These are phyloP conservation scores for Ptycholaimellus sp. DNA, from an alignment of 2,888 invertebrate genomes.

Conservation along the genomic window DNA sequence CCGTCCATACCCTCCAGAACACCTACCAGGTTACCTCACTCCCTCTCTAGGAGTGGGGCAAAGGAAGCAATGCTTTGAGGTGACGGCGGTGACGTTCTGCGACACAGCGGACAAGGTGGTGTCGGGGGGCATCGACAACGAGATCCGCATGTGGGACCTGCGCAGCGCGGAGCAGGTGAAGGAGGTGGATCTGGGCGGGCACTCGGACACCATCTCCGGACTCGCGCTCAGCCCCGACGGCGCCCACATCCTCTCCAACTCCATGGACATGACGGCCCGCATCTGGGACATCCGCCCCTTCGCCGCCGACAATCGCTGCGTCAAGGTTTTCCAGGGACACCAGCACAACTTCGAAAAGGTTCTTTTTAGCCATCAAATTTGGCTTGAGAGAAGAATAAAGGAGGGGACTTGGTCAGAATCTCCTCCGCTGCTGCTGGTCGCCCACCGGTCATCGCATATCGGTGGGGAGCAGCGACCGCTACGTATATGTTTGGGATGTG, in stretches of 20 bases:
- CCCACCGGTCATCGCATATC: constrained; percentile 68
- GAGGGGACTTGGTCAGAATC: too few species aligned
- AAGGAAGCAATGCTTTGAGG: constrained; percentile 13
- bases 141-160: constrained; percentile 75
- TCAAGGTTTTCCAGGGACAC: constrained; percentile 67
- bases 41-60: neutral
- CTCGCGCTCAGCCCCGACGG: constrained; percentile 47
- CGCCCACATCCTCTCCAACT: constrained; percentile 62
- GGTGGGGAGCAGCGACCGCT: constrained; percentile 79
- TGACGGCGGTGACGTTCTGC: constrained; percentile 69
- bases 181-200: constrained; percentile 64
- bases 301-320: constrained; percentile 70
- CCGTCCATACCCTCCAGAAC: constrained; percentile 37
- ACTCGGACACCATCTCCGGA: constrained; percentile 77
- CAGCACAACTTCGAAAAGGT: constrained; percentile 87
- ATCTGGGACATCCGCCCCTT: constrained; percentile 93
- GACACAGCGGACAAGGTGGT: constrained; percentile 85
- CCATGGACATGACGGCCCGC: constrained; percentile 66
- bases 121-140: constrained; percentile 84
- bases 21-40: constrained; percentile 23
- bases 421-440: constrained; percentile 75
- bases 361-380: too few species aligned
- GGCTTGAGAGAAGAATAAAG: too few species aligned
- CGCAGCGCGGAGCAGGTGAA: constrained; percentile 56
- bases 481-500: constrained; percentile 90